Evolutionary conservation across 2,113 vertebrate species (phyloP).

Genomic region (Hemiprocne comata): DNA sequence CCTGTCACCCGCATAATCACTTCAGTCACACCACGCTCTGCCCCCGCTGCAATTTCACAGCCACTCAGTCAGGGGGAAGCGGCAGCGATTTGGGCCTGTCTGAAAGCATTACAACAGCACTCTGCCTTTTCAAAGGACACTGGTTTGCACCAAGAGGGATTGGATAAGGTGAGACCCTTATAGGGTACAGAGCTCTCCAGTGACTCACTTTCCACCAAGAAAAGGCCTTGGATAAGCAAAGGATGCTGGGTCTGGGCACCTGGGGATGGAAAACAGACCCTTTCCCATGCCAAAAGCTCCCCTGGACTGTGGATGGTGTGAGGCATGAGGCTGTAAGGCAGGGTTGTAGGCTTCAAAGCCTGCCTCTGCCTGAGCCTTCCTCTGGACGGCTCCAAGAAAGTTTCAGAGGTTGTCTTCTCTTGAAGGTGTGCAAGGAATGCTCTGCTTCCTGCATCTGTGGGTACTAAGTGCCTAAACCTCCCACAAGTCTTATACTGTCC

Average conservation of each 20-base stretch:
- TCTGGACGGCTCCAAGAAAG: not conserved
- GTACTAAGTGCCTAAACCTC: not conserved
- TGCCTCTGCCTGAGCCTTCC: not conserved
- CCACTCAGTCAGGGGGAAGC: conserved; percentile 1
- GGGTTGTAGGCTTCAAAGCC: not conserved
- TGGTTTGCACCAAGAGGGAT: not conserved
- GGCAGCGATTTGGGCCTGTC: not conserved
- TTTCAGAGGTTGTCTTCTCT: not conserved
- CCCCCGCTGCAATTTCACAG: conserved; percentile 40
- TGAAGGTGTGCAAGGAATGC: not conserved
- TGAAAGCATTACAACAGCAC: not conserved
- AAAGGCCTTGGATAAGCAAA: not conserved
- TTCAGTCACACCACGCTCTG: not conserved
- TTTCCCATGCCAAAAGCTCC: not conserved
- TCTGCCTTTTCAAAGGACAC: not conserved
- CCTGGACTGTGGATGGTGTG: not conserved
- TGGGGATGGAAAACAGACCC: not conserved
- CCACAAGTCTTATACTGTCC: not conserved
- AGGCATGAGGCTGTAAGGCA: not conserved
- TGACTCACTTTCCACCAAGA: not conserved
- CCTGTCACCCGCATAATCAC: not conserved
- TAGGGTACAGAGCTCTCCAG: not conserved
- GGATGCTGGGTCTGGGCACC: not conserved
- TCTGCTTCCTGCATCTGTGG: not conserved
- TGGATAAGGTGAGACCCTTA: not conserved